Conservation (phyloP, 2,888 invertebrate genomes). For the Ormyrus thymus region DNA sequence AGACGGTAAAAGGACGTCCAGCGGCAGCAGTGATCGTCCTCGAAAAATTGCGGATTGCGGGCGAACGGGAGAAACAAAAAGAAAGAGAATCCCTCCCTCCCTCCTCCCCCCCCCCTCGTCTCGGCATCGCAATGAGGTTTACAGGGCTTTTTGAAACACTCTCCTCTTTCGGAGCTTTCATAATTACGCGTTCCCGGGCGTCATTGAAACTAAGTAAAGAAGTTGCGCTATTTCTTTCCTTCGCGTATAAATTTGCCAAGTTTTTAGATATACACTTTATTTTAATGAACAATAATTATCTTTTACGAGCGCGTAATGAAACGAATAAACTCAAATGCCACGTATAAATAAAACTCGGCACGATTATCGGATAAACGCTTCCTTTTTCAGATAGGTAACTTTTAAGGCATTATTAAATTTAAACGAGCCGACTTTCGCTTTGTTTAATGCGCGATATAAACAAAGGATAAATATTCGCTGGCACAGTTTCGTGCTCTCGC, state of each 20-base stretch:
- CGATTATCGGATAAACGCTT: too few species aligned
- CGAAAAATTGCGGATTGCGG: not conserved
- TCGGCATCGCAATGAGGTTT: slow-evolving; percentile 11
- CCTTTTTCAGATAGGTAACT: too few species aligned
- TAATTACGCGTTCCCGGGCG: slow-evolving; percentile 5
- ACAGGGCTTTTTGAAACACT: not conserved
- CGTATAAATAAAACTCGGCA: not conserved
- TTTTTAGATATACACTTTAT: too few species aligned
- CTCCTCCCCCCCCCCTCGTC: too few species aligned
- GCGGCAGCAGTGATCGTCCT: slow-evolving; percentile 11
- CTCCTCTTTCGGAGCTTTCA: not conserved
- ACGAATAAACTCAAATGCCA: not conserved
- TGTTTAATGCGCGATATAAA: slow-evolving; percentile 2
- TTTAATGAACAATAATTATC: not conserved
- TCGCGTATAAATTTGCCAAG: not conserved
- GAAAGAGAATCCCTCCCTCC: not conserved
- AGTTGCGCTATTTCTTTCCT: not conserved
- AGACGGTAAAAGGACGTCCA: slow-evolving; percentile 11
- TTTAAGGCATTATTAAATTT: too few species aligned
- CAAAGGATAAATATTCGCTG: slow-evolving; percentile 1
- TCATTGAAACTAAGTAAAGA: slow-evolving; percentile 31
- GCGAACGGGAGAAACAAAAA: too few species aligned
- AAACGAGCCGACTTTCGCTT: not conserved
- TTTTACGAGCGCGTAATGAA: slow-evolving; percentile 2
- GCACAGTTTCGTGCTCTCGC: not conserved